Evolutionary conservation across 2,888 invertebrate species (phyloP).

Genomic region (Nemoura dubitans): DNA sequence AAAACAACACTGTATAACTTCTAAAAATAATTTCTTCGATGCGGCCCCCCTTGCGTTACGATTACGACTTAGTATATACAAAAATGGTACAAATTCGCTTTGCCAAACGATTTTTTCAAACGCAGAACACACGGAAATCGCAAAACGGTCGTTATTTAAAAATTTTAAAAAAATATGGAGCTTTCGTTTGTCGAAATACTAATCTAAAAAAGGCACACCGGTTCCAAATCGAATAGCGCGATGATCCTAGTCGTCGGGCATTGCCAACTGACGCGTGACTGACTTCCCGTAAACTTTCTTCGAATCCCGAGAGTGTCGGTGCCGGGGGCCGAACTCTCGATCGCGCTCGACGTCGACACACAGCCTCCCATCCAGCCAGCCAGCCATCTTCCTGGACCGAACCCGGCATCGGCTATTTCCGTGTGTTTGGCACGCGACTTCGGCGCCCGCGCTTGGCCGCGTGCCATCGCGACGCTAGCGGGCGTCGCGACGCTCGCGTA

Average conservation of each 20-base stretch:
- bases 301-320: background rate
- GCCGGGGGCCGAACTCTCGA: too few relatives aligned
- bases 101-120: background rate
- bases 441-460: conserved; percentile 27
- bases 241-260: background rate
- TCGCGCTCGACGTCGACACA: too few relatives aligned
- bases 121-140: background rate
- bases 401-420: conserved; percentile 22
- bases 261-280: background rate
- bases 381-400: conserved; percentile 7
- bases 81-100: background rate
- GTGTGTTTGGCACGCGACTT: conserved; percentile 30
- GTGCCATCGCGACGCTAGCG: conserved; percentile 20
- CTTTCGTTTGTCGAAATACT: too few relatives aligned
- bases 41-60: background rate
- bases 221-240: background rate
- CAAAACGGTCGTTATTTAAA: too few relatives aligned
- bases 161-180: too few relatives aligned
- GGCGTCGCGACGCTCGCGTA: background rate
- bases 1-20: background rate
- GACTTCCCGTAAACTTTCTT: background rate
- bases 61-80: background rate
- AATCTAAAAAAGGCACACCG: background rate
- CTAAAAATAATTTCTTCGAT: background rate
- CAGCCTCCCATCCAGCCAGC: too few relatives aligned